These are phyloP conservation scores for Hippocampus comes DNA, from an alignment of 2,113 vertebrate species.

Conservation along the genomic window DNA sequence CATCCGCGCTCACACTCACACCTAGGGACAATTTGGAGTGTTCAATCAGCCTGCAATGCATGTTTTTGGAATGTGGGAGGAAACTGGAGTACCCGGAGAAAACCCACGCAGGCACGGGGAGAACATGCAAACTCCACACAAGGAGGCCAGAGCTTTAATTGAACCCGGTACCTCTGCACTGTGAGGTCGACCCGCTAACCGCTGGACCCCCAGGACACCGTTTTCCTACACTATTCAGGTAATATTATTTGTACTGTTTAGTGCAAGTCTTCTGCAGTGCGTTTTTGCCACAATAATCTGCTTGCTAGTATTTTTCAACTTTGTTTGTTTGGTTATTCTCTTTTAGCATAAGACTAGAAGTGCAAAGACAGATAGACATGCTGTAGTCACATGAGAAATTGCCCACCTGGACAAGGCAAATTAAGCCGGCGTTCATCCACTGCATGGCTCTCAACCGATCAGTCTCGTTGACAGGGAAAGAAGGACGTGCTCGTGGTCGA, in stretches of 20 bases:
- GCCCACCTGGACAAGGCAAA: constrained; percentile 25
- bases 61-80: no score
- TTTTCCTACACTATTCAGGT: no score
- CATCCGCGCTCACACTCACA: no score
- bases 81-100: no score
- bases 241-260: background rate
- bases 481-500: constrained; percentile 42
- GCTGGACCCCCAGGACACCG: no score
- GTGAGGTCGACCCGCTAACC: no score
- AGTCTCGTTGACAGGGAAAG: constrained; percentile 39
- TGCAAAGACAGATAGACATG: background rate
- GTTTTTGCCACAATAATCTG: background rate
- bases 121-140: no score
- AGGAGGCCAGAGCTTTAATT: no score
- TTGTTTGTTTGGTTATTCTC: background rate
- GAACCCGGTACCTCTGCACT: no score
- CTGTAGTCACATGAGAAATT: constrained; percentile 9
- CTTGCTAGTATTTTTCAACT: background rate
- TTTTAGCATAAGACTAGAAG: background rate
- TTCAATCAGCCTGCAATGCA: no score
- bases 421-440: constrained; percentile 31
- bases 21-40: no score
- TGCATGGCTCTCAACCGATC: background rate
- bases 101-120: no score
- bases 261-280: background rate